A percentile compares a stretch with the other conserved stretches of the same genome.
Evolutionary conservation across 2,888 invertebrate species (phyloP).

Genomic region (Carabus problematicus): DNA sequence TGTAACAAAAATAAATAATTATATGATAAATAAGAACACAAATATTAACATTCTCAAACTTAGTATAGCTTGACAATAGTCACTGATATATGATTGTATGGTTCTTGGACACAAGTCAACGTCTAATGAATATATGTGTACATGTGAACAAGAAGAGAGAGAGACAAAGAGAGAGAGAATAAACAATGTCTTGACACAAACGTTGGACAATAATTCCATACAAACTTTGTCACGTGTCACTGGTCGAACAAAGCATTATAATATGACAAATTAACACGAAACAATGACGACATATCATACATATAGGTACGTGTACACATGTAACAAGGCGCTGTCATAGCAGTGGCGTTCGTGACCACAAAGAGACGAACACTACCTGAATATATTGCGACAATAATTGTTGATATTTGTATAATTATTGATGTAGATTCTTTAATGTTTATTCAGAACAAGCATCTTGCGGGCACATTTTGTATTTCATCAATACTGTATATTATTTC

Average conservation of each 20-base stretch:
- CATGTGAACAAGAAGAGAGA: background rate
- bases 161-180: background rate
- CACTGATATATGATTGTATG: no score
- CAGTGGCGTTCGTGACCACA: background rate
- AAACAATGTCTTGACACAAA: slow-evolving; percentile 10
- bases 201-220: slow-evolving; percentile 29
- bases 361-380: background rate
- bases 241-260: slow-evolving; percentile 40
- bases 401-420: slow-evolving; percentile 5
- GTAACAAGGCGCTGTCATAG: no score
- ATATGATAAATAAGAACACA: no score
- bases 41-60: no score
- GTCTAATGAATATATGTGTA: background rate
- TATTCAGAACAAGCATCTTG: no score
- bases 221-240: slow-evolving; percentile 34
- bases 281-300: slow-evolving; percentile 37
- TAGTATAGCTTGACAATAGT: no score
- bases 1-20: no score
- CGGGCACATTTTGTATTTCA: no score
- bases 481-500: background rate
- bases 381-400: background rate
- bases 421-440: background rate
- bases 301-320: no score
- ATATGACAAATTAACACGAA: slow-evolving; percentile 43
- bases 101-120: no score